Evolutionary conservation across 2,797 vertebrate genomes (phyloP), one percentile per base, ranked within the genome.

Genomic region (Alcedo quadribrachys): DNA sequence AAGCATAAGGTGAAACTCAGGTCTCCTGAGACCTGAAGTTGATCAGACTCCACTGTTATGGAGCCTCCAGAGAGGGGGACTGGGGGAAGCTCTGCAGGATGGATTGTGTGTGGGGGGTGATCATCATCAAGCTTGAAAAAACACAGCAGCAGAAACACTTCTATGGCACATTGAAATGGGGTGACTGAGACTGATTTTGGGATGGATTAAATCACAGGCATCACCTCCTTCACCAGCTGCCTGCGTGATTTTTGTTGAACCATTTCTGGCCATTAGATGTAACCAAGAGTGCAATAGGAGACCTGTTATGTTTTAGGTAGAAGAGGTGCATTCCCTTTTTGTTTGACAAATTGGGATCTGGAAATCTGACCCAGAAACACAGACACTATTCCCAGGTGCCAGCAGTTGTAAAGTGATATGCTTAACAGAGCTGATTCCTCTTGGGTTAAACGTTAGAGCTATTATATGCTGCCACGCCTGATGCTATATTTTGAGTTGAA

Each of bases 331-430:
- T 33, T 45, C 27, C 55, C 42, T 85, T 77, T 75, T 15, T 66
- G 30, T 48, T 51, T 60, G 70, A 63, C 42, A 75, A 81, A 62
- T 42, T 20, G 25, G 9, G 35, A 75, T 60, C 54, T 80, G 67
- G 81, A 85, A 85, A 87, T 18, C 53, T 67, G 82, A 93, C 82
- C 67, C 80, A 93, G 91, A 94, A 95, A 93, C 66, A 66, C 48
- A 85, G 60, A 60, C 2, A 0, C 43, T 81, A 19, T 75, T 89
- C 71, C 81, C 82, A 66, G 66, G 71, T 88, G 92, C 80, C 71
- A 68, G 54, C 42, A 69, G 70, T 40, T 89, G 80, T 81, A 78
- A 81, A 54, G 63, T 6, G 77, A 85, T 75, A 61, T 3, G 24
- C 51, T 94, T 63, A 79, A 43, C 43, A 46, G 51, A 84, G 55